Percentiles rank a stretch among this genome's conserved stretches.
phyloP scores from a whole-genome alignment of 2,113 vertebrate species.

The Alouatta palliata region DNA sequence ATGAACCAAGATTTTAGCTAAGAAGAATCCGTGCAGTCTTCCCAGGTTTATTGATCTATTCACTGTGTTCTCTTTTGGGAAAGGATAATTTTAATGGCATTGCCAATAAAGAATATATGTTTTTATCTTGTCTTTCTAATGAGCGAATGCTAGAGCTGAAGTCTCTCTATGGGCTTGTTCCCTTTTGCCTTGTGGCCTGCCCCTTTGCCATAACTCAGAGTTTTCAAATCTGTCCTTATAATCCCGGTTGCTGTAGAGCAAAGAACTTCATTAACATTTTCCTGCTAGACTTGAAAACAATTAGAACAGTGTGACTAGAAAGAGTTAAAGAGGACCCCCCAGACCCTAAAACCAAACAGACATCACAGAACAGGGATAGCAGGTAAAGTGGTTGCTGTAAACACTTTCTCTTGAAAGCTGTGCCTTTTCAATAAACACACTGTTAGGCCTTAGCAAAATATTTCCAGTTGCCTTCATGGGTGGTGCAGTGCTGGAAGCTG shows the following conservation, averaged over 20 bases:
- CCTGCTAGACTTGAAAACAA: conserved; percentile 75
- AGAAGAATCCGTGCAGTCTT: background rate
- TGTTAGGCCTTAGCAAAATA: conserved; percentile 80
- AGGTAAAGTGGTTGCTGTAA: conserved; percentile 79
- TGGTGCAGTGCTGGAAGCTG: conserved; percentile 84
- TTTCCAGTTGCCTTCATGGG: conserved; percentile 84
- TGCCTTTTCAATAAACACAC: conserved; percentile 80
- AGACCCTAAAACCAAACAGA: conserved; percentile 77
- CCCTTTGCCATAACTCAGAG: conserved; percentile 51
- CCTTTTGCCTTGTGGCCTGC: background rate
- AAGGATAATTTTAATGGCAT: conserved; percentile 65
- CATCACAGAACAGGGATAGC: conserved; percentile 65
- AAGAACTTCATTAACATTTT: conserved; percentile 76
- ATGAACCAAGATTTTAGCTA: background rate
- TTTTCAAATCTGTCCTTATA: conserved; percentile 68
- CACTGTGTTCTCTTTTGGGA: conserved; percentile 29
- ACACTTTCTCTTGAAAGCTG: conserved; percentile 78
- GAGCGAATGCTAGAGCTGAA: conserved; percentile 31
- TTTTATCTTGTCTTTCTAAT: conserved; percentile 64
- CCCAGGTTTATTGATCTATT: background rate
- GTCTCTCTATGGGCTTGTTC: conserved; percentile 2
- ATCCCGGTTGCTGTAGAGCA: conserved; percentile 66
- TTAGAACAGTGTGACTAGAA: background rate
- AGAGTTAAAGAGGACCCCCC: conserved; percentile 53
- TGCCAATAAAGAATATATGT: conserved; percentile 39